A percentile compares a stretch with the other conserved stretches of the same genome.
phyloP scores from a whole-genome alignment of 2,888 invertebrate genomes.

The Dryobotodes eremita region DNA sequence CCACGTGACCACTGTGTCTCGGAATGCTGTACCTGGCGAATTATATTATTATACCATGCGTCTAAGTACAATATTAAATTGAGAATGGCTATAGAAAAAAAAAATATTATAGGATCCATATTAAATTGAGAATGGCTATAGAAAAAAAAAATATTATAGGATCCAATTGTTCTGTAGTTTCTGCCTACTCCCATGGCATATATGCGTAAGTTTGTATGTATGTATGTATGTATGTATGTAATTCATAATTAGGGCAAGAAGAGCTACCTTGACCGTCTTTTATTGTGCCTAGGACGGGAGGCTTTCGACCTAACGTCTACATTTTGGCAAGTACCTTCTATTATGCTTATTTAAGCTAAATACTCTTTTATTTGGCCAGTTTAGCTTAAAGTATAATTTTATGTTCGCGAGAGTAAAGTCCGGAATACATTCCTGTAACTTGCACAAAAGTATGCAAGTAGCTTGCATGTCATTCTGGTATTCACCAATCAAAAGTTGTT shows the following conservation, averaged over 20 bases:
- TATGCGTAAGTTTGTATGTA: no score
- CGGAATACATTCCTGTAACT: no score
- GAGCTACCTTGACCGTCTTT: constrained; percentile 25
- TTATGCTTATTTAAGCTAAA: background rate
- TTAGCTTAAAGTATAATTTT: constrained; percentile 3
- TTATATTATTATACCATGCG: no score
- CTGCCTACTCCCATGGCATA: no score
- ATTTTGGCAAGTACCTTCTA: constrained; percentile 28
- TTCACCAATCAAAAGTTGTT: no score
- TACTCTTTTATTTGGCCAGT: constrained; percentile 1
- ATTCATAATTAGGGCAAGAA: constrained; percentile 5
- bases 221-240: background rate
- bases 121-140: background rate
- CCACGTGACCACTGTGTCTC: no score
- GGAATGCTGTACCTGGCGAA: no score
- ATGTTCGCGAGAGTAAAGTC: background rate
- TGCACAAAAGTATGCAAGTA: no score
- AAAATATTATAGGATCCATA: no score
- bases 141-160: background rate
- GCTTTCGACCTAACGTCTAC: background rate
- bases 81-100: no score
- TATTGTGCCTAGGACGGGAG: background rate
- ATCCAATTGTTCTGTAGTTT: background rate
- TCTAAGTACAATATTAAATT: no score
- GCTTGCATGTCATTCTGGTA: no score